phyloP scores from a whole-genome alignment of 2,888 invertebrate species.

The Drosophila multiciliata region DNA sequence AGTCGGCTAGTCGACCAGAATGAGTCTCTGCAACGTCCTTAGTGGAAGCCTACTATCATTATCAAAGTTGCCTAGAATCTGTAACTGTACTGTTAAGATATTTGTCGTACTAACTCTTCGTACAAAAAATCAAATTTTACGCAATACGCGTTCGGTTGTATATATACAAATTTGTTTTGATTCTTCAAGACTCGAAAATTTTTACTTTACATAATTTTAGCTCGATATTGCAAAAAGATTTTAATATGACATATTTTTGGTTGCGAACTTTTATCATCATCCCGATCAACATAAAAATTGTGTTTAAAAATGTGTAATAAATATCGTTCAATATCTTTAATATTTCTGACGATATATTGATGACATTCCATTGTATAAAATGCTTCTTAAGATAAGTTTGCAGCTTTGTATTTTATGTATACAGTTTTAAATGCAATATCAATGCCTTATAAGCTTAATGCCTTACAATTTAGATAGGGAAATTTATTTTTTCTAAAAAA shows the following conservation, averaged over 20 bases:
- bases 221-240: not conserved
- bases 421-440: not conserved
- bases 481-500: not conserved
- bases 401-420: not conserved
- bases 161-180: no score
- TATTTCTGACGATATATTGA: not conserved
- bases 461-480: not conserved
- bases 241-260: not conserved
- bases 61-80: no score
- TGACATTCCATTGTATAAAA: not conserved
- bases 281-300: not conserved
- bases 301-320: not conserved
- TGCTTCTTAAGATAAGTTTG: not conserved
- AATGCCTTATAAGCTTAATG: no score
- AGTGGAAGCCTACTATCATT: no score
- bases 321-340: not conserved
- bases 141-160: no score
- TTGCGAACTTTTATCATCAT: not conserved
- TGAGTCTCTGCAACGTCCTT: no score
- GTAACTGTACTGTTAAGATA: no score
- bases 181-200: no score
- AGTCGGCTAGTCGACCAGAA: no score
- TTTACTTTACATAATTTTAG: no score
- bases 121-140: no score
- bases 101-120: no score